These are phyloP conservation scores for Ctenoplectra terminalis DNA, from an alignment of 1,140 invertebrate species.

Conservation along the genomic window DNA sequence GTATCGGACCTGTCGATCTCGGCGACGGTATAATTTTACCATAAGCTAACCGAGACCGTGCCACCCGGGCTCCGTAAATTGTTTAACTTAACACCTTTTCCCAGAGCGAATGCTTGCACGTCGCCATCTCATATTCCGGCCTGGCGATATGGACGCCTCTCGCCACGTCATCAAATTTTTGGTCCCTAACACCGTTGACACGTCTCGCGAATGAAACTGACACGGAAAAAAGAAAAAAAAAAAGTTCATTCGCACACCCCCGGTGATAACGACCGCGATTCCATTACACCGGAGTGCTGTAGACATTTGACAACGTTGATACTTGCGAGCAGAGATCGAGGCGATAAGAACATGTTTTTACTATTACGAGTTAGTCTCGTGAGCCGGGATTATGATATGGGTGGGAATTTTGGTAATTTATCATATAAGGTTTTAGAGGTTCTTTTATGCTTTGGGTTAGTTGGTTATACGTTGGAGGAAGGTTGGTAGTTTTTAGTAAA, in stretches of 20 bases:
- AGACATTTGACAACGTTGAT: background rate
- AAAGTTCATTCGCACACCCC: background rate
- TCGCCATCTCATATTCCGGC: conserved; percentile 9
- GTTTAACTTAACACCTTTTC: conserved; percentile 39
- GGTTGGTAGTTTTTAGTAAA: too few species aligned
- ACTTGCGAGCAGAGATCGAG: background rate
- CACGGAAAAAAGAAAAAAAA: background rate
- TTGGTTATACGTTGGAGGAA: too few species aligned
- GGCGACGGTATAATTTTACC: conserved; percentile 36
- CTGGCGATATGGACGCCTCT: background rate
- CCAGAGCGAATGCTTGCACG: background rate
- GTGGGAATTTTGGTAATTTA: background rate
- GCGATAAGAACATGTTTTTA: background rate
- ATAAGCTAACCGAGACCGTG: conserved; percentile 22
- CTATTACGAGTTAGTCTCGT: background rate
- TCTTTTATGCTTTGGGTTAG: too few species aligned
- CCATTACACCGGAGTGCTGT: conserved; percentile 9
- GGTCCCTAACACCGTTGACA: background rate
- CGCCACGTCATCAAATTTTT: conserved; percentile 27
- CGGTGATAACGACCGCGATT: background rate
- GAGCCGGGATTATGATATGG: background rate
- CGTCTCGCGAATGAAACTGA: background rate
- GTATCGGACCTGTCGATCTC: conserved; percentile 17
- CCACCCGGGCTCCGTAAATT: conserved; percentile 27
- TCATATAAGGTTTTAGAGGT: background rate